These are phyloP conservation scores for Cataglyphis livida DNA, from an alignment of 2,888 invertebrate species.

Conservation along the genomic window DNA sequence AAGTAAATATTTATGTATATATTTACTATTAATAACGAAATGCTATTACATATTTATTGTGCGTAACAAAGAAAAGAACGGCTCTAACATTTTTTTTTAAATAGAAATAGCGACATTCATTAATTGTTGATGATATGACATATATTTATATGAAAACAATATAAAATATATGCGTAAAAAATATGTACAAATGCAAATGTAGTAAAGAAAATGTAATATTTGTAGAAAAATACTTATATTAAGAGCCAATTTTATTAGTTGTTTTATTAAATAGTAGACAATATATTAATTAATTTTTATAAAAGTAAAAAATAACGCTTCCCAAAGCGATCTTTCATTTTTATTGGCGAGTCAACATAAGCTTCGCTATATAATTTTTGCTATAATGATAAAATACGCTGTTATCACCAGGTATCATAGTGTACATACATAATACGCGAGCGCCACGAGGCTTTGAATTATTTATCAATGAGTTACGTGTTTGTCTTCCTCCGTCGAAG, in stretches of 20 bases:
- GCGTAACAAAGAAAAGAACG: neutral
- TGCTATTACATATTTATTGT: neutral
- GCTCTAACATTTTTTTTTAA: neutral
- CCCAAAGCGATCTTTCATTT: neutral
- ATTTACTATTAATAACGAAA: neutral
- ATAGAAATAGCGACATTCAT: neutral
- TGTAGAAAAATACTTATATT: neutral
- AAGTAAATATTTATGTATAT: neutral
- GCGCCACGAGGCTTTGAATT: slow-evolving; percentile 22
- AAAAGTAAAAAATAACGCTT: slow-evolving; percentile 22
- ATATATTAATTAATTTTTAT: neutral
- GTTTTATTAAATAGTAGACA: neutral
- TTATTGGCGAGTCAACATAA: slow-evolving; percentile 2
- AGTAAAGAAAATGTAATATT: neutral
- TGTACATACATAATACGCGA: slow-evolving; percentile 33
- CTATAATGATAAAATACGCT: neutral
- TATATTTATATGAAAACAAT: neutral
- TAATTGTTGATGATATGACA: neutral
- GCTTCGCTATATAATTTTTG: neutral
- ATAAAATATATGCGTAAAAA: neutral
- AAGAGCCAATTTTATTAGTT: neutral
- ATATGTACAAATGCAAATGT: neutral
- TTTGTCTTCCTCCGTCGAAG: slow-evolving; percentile 18
- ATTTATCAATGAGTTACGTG: slow-evolving; percentile 49
- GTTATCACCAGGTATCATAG: slow-evolving; percentile 45